Conservation (phyloP, 2,113 vertebrate genomes). For the Euleptes europaea region DNA sequence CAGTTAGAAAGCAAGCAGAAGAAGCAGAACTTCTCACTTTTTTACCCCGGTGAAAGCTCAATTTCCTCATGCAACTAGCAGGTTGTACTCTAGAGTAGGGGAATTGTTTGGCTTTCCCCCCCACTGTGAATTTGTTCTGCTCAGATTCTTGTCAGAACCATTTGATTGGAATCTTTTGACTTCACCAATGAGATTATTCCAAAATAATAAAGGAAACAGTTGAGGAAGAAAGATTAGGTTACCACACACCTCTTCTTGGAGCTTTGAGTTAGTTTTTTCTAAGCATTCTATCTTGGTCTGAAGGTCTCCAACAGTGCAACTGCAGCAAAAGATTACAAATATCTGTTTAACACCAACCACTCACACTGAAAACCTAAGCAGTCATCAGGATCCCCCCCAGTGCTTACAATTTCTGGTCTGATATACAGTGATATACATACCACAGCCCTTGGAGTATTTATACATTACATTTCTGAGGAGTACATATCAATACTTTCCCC, state of each 20-base stretch:
- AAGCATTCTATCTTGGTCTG: constrained; percentile 95
- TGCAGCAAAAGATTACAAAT: constrained; percentile 51
- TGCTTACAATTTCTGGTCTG: no score
- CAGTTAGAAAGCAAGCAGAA: background rate
- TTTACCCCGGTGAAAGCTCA: background rate
- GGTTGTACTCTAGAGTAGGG: background rate
- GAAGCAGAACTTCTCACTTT: background rate
- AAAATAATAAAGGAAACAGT: background rate
- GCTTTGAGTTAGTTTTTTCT: constrained; percentile 96
- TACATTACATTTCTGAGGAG: no score
- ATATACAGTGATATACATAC: no score
- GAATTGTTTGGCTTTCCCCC: background rate
- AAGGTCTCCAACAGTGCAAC: constrained; percentile 95
- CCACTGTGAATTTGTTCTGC: background rate
- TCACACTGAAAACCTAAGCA: background rate
- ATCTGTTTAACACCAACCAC: background rate
- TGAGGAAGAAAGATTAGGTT: background rate
- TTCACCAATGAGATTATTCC: background rate
- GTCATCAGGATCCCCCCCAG: background rate
- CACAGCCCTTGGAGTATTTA: no score
- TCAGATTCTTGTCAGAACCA: background rate
- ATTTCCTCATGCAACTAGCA: background rate
- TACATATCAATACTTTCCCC: no score
- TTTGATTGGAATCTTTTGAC: background rate
- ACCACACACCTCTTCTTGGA: constrained; percentile 92